phyloP scores from a whole-genome alignment of 2,888 invertebrate species.

The Acrocera orbiculus region DNA sequence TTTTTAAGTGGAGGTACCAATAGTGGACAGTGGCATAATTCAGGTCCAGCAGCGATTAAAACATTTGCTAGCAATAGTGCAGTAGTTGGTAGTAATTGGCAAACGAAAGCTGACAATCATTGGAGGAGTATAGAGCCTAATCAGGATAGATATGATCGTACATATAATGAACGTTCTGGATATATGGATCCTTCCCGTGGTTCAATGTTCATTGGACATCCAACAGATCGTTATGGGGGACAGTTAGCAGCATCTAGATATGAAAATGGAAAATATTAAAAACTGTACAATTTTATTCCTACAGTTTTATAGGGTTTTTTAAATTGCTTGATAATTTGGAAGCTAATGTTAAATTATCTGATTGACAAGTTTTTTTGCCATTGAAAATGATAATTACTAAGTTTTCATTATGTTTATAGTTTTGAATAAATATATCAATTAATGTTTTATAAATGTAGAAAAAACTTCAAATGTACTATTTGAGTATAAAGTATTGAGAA shows the following conservation, averaged over 20 bases:
- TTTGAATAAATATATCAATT: no score
- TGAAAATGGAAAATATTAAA: slow-evolving; percentile 14
- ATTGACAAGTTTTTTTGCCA: no score
- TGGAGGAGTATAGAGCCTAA: slow-evolving; percentile 24
- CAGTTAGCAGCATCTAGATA: slow-evolving; percentile 27
- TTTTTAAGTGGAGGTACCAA: slow-evolving; percentile 15
- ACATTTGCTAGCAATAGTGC: slow-evolving; percentile 26
- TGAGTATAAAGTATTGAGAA: no score
- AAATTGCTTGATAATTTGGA: no score
- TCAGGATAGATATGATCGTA: slow-evolving; percentile 29
- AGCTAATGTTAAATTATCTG: no score
- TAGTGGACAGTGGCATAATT: slow-evolving; percentile 13
- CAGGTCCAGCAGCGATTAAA: slow-evolving; percentile 20
- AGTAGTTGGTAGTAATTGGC: slow-evolving; percentile 22
- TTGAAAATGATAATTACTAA: no score
- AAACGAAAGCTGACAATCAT: slow-evolving; percentile 19
- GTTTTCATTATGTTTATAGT: no score
- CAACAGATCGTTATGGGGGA: slow-evolving; percentile 27
- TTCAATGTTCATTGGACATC: slow-evolving; percentile 20
- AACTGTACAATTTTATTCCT: no score
- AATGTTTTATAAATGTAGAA: no score
- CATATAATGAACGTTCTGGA: slow-evolving; percentile 28
- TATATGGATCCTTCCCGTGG: slow-evolving; percentile 20
- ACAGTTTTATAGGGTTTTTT: no score
- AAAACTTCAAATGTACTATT: no score